Base-by-base conservation (phyloP, 1,140 invertebrate genomes). In the Batillaria attramentaria region DNA sequence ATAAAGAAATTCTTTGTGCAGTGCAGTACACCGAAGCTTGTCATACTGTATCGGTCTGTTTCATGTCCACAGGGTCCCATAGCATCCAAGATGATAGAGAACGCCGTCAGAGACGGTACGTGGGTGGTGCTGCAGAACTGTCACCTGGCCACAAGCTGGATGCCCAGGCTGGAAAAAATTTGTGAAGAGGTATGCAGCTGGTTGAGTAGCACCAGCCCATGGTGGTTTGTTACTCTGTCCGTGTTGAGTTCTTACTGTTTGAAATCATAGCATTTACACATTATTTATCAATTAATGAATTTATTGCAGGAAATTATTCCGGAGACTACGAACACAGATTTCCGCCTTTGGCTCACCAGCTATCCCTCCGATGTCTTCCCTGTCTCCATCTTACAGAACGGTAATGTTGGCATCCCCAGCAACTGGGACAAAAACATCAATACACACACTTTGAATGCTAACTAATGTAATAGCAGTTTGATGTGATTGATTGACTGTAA, bases 121-220 rank as follows among this genome's bases (percentile, higher is more conserved):
- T 91, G 91, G 91, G 90, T 91, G 24, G 90, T 91, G 6, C 81
- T 91, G 77, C 91, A 91, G 85, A 91, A 92, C 83, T 92, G 91
- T 83, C 91, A 91, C 79, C 83, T 91, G 72, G 91, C 90, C 50
- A 89, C 91, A 50, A 89, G 88, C 72, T 92, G 91, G 91, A 91
- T 92, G 91, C 86, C 90, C 41, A 88, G 87, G 73, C 81, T 92
- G 24, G 91, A 92, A 79, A 91, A 91, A 79, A 89, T 91, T 35
- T 90, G 89, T 83, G 89, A 91, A 78, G 91, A 91, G 84, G 87
- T 88, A 43, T 73, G 72, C 50, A 50, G n/a, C n/a, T n/a, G n/a
- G n/a, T n/a, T n/a, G n/a, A n/a, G n/a, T n/a, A n/a, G n/a, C 46
- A 28, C 39, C 10, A 37, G 20, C n/a, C 20, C 41, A 20, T 31